phyloP scores from a whole-genome alignment of 2,797 vertebrate genomes.

The Anas bernieri region DNA sequence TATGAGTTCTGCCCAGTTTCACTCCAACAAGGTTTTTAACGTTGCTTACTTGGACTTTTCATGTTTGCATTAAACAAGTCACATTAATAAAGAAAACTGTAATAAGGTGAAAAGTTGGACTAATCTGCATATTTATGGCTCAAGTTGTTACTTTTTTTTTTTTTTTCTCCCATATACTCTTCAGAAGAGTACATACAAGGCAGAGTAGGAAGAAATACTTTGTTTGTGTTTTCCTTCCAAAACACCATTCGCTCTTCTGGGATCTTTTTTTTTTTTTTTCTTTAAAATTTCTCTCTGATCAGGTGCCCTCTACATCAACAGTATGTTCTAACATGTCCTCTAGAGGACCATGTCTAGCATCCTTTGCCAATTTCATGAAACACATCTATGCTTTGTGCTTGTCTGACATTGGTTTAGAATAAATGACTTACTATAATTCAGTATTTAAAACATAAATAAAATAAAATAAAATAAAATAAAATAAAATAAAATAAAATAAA shows the following conservation, averaged over 20 bases:
- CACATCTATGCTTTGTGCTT: neutral
- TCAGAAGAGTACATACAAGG: neutral
- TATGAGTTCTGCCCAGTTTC: neutral
- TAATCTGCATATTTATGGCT: neutral
- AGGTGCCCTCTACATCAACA: neutral
- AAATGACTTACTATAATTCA: neutral
- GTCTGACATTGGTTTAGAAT: neutral
- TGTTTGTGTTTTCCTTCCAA: neutral
- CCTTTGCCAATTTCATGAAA: neutral
- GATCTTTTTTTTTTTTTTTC: neutral
- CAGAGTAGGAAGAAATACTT: neutral
- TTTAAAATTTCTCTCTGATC: neutral
- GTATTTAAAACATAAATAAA: neutral
- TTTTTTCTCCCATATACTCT: neutral
- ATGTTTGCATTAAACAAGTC: neutral
- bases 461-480: neutral
- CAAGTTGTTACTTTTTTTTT: neutral
- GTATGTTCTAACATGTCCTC: neutral
- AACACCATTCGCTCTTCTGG: neutral
- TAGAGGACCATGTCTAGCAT: neutral
- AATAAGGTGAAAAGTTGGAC: neutral
- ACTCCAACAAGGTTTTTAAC: neutral
- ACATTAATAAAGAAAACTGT: neutral
- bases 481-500: neutral
- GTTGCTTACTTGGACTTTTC: neutral